phyloP scores from a whole-genome alignment of 2,113 vertebrate genomes.

The Pseudonaja textilis region DNA sequence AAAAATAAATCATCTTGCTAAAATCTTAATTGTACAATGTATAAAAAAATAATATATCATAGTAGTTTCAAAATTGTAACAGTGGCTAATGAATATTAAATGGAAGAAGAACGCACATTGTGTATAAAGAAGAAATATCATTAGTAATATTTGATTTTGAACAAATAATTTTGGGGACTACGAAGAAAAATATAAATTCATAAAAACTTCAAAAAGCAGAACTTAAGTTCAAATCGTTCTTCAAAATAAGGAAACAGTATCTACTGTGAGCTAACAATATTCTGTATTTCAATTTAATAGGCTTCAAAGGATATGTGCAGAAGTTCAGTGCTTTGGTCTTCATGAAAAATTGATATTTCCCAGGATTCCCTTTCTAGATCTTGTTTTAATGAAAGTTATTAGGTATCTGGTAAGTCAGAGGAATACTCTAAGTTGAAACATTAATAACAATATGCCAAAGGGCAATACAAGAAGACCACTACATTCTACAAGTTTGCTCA shows the following conservation, averaged over 20 bases:
- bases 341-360: not conserved
- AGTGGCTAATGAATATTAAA: not conserved
- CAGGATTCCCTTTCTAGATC: not conserved
- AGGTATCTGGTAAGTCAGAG: conserved; percentile 12
- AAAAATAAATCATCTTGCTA: not conserved
- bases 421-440: not conserved
- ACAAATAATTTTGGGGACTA: not conserved
- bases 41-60: not conserved
- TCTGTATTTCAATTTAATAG: not conserved
- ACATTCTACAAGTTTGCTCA: not conserved
- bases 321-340: conserved; percentile 10
- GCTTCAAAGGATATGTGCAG: not conserved
- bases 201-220: not conserved
- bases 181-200: not conserved
- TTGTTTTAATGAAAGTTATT: not conserved
- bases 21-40: not conserved
- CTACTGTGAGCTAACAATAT: not conserved
- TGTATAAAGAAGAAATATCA: not conserved
- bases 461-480: not conserved
- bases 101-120: not conserved
- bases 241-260: conserved; percentile 17
- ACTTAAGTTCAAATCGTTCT: not conserved
- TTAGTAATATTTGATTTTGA: not conserved
- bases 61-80: not conserved
- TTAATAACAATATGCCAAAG: not conserved